These are phyloP conservation scores for Pegea sp. DNA, from an alignment of 23 tunicate genomes.

Conservation along the genomic window DNA sequence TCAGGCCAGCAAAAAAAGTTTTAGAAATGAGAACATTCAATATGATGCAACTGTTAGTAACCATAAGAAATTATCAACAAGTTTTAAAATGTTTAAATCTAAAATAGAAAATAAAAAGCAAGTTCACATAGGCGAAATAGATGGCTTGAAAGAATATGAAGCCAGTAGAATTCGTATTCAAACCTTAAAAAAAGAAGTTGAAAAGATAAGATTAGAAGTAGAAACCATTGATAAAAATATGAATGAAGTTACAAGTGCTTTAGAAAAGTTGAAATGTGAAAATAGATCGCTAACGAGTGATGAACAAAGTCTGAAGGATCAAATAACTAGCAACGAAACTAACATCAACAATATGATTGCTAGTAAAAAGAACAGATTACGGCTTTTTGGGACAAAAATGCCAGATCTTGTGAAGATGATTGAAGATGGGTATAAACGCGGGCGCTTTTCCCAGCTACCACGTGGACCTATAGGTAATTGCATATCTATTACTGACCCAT, in stretches of 20 bases:
- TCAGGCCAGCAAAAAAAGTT: constrained; percentile 9
- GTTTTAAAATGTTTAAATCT: too few species aligned
- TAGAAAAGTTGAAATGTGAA: too few species aligned
- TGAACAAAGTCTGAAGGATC: too few species aligned
- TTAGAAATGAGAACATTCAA: constrained; percentile 26
- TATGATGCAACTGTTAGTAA: constrained; percentile 21
- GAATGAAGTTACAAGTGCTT: too few species aligned
- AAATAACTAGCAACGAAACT: too few species aligned
- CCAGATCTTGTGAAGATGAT: constrained; percentile 44
- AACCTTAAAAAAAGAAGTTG: too few species aligned
- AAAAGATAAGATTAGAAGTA: too few species aligned
- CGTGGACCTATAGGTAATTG: constrained; percentile 77
- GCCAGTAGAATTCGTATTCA: too few species aligned
- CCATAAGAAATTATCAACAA: constrained; percentile 14
- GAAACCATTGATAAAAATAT: too few species aligned
- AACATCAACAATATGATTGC: constrained; percentile 23
- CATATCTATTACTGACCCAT: constrained; percentile 38
- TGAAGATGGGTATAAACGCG: constrained; percentile 34
- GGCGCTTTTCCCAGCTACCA: constrained; percentile 38
- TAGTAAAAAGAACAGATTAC: constrained; percentile 32
- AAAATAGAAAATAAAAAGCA: too few species aligned
- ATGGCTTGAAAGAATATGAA: constrained; percentile 45
- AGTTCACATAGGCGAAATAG: too few species aligned
- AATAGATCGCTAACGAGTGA: too few species aligned
- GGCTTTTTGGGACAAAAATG: constrained; percentile 74